A percentile compares a stretch with the other conserved stretches of the same genome.
These are phyloP conservation scores for Diaphora mendica DNA, from an alignment of 2,888 invertebrate genomes.

Conservation along the genomic window DNA sequence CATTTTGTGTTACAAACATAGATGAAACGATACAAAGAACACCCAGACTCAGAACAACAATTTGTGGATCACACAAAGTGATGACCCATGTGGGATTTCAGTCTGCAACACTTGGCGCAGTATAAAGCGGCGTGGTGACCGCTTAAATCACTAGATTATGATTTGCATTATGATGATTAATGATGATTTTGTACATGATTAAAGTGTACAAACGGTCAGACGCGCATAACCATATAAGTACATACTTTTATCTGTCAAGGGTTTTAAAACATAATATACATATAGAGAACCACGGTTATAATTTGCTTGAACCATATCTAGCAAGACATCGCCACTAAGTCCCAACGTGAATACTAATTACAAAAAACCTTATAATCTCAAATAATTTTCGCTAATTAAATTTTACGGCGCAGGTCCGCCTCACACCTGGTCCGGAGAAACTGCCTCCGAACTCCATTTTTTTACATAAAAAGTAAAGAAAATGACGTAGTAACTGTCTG, in stretches of 20 bases:
- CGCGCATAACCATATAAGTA: too few relatives aligned
- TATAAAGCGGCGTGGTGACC: too few relatives aligned
- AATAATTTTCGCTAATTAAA: conserved; percentile 80
- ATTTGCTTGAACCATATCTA: conserved; percentile 18
- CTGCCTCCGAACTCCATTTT: conserved; percentile 51
- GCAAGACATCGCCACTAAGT: conserved; percentile 26
- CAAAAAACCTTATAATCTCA: conserved; percentile 74
- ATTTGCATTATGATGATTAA: neutral
- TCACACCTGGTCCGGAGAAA: conserved; percentile 69
- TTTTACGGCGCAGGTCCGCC: conserved; percentile 61
- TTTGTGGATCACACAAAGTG: too few relatives aligned
- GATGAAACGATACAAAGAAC: too few relatives aligned
- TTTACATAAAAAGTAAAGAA: conserved; percentile 48
- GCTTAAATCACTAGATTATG: too few relatives aligned
- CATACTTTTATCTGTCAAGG: neutral
- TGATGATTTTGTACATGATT: neutral
- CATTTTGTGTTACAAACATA: too few relatives aligned
- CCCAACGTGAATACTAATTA: conserved; percentile 64
- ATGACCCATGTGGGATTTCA: too few relatives aligned
- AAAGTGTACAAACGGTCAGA: too few relatives aligned
- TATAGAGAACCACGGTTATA: conserved; percentile 21
- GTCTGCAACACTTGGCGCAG: too few relatives aligned
- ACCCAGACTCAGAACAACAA: too few relatives aligned
- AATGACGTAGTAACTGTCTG: conserved; percentile 52
- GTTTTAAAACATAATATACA: neutral